A percentile compares a stretch with the other conserved stretches of the same genome.
Evolutionary conservation across 1,140 invertebrate species (phyloP).

Genomic region (Hormaphis cornu): DNA sequence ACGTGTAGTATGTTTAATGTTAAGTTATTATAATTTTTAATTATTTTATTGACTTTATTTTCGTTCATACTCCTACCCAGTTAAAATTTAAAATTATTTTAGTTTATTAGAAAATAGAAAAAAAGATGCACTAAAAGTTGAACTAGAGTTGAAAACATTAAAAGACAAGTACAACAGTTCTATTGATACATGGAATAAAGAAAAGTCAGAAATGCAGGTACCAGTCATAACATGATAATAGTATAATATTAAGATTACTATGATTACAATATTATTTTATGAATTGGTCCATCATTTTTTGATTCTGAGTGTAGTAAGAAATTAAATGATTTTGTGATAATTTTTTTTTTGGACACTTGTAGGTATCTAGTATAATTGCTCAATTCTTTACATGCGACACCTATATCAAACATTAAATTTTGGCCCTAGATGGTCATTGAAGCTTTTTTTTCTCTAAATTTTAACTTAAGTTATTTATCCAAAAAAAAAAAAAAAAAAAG

Average conservation of each 20-base stretch:
- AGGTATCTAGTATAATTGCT: too few relatives aligned
- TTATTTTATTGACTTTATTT: background rate
- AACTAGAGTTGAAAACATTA: slow-evolving; percentile 56
- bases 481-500: too few relatives aligned
- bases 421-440: too few relatives aligned
- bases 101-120: slow-evolving; percentile 46
- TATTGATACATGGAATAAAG: slow-evolving; percentile 62
- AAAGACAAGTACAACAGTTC: slow-evolving; percentile 58
- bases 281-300: too few relatives aligned
- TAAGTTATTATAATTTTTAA: background rate
- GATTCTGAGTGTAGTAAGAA: too few relatives aligned
- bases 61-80: background rate
- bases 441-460: too few relatives aligned
- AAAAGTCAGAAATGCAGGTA: slow-evolving; percentile 62
- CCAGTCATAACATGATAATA: slow-evolving; percentile 29
- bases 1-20: background rate
- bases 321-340: too few relatives aligned
- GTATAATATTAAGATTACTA: background rate
- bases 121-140: slow-evolving; percentile 50
- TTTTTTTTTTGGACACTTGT: too few relatives aligned
- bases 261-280: too few relatives aligned
- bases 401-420: too few relatives aligned
- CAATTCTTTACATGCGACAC: too few relatives aligned
- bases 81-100: background rate
- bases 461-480: too few relatives aligned